Conservation (phyloP, 2,888 invertebrate genomes). For the Endomychus coccineus region DNA sequence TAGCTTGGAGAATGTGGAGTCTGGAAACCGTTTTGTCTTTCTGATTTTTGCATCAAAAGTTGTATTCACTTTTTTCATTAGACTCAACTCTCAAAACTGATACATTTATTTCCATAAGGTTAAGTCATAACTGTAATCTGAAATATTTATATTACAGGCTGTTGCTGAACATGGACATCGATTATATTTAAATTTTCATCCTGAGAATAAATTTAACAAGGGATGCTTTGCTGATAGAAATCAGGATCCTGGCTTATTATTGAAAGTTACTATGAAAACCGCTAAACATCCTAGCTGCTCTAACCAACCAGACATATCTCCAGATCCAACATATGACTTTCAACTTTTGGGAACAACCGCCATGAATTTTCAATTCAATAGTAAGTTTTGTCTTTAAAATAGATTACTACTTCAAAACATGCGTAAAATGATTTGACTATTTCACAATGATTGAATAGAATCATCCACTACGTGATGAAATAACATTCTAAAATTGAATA, state of each 20-base stretch:
- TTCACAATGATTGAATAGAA: too few species aligned
- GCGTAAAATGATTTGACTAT: neutral
- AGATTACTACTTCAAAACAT: neutral
- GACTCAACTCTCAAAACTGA: too few species aligned
- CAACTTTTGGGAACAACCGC: slow-evolving; percentile 55
- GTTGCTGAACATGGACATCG: slow-evolving; percentile 22
- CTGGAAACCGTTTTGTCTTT: too few species aligned
- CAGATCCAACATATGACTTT: slow-evolving; percentile 41
- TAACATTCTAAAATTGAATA: too few species aligned
- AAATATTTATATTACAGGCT: too few species aligned
- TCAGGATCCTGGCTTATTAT: slow-evolving; percentile 59
- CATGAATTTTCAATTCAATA: slow-evolving; percentile 54
- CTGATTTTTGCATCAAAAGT: too few species aligned
- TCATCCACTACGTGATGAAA: too few species aligned
- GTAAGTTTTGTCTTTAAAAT: slow-evolving; percentile 1
- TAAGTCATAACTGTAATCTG: too few species aligned
- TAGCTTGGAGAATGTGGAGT: too few species aligned
- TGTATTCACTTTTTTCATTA: too few species aligned
- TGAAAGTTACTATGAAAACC: slow-evolving; percentile 58
- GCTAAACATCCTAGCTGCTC: slow-evolving; percentile 1
- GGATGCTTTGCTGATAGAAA: slow-evolving; percentile 65
- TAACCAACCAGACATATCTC: slow-evolving; percentile 8
- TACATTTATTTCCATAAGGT: too few species aligned
- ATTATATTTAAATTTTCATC: slow-evolving; percentile 66
- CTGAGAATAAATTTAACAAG: slow-evolving; percentile 74